Conservation (phyloP, 2,888 invertebrate species). For the Xestia rhomboidea region DNA sequence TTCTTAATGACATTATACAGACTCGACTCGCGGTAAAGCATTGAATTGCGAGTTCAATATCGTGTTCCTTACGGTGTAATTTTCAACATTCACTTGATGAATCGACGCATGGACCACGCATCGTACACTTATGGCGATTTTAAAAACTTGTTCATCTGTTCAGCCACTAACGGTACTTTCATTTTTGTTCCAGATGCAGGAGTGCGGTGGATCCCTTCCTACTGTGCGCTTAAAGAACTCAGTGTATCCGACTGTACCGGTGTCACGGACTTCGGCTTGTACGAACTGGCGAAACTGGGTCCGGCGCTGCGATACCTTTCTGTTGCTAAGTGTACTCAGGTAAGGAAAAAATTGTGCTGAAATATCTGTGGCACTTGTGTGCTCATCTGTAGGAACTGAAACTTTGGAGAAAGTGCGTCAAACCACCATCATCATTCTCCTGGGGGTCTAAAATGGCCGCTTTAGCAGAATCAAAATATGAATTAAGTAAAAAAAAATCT, state of each 20-base stretch:
- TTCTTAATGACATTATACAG: no score
- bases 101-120: neutral
- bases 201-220: slow-evolving; percentile 97
- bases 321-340: slow-evolving; percentile 97
- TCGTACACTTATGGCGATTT: neutral
- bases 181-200: slow-evolving; percentile 93
- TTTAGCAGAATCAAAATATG: no score
- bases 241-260: slow-evolving; percentile 97
- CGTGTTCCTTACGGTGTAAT: no score
- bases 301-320: slow-evolving; percentile 97
- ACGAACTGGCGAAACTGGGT: slow-evolving; percentile 96
- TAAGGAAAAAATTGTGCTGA: neutral
- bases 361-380: neutral
- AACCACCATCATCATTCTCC: neutral
- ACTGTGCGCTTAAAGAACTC: slow-evolving; percentile 96
- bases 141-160: neutral
- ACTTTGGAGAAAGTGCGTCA: neutral
- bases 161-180: neutral
- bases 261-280: slow-evolving; percentile 97
- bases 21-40: no score
- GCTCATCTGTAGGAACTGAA: neutral
- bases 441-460: no score
- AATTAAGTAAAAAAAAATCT: no score
- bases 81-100: neutral
- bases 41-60: no score